phyloP scores from a whole-genome alignment of 1,140 invertebrate genomes.

The Megathymus violae region DNA sequence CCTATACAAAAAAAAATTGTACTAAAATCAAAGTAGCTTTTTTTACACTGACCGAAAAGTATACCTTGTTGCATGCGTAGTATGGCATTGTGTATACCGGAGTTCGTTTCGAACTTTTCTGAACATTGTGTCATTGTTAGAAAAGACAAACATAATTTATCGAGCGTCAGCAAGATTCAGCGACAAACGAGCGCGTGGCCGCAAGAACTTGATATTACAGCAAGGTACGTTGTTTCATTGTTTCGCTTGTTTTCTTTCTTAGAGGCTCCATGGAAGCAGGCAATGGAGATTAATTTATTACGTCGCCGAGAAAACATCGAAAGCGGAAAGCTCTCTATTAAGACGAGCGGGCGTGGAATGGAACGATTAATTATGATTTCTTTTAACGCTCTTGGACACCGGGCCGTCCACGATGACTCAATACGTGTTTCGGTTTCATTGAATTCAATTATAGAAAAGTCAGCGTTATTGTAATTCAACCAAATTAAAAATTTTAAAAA shows the following conservation, averaged over 20 bases:
- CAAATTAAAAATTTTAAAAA: too few species aligned
- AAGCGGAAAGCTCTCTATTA: constrained; percentile 77
- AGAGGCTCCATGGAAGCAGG: constrained; percentile 39
- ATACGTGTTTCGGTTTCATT: constrained; percentile 44
- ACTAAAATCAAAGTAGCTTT: too few species aligned
- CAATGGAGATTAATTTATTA: constrained; percentile 81
- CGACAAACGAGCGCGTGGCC: constrained; percentile 12
- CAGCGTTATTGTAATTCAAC: background rate
- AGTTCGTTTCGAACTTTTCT: too few species aligned
- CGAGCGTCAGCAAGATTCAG: constrained; percentile 14
- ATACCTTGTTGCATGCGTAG: too few species aligned
- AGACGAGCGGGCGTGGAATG: constrained; percentile 65
- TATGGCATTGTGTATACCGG: too few species aligned
- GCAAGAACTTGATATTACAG: constrained; percentile 29
- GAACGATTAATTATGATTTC: constrained; percentile 79
- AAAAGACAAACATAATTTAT: constrained; percentile 9
- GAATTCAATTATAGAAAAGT: constrained; percentile 4
- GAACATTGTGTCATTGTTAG: constrained; percentile 2
- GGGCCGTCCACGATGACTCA: constrained; percentile 39
- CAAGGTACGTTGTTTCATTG: constrained; percentile 26
- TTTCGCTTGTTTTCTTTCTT: constrained; percentile 28
- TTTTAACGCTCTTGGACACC: constrained; percentile 64
- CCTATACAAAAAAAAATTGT: too few species aligned
- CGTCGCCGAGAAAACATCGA: constrained; percentile 74
- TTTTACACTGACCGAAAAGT: too few species aligned